A percentile compares a stretch with the other conserved stretches of the same genome.
Conservation (phyloP, 1,140 invertebrate genomes). For the Drosophila leontia region DNA sequence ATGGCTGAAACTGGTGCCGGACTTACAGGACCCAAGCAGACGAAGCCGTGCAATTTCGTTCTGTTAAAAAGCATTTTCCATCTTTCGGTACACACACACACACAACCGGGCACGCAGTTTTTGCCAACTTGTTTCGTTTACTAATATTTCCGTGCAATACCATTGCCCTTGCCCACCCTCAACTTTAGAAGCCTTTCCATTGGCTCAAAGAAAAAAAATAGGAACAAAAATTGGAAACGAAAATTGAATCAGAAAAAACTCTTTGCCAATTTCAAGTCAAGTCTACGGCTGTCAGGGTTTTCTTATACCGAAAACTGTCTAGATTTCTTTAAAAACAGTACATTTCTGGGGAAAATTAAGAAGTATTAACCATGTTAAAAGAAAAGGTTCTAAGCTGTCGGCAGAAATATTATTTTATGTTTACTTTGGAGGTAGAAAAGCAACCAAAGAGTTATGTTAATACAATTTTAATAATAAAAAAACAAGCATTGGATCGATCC, state of each 20-base stretch:
- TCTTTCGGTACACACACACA: constrained; percentile 49
- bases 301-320: background rate
- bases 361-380: background rate
- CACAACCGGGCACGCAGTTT: constrained; percentile 25
- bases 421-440: background rate
- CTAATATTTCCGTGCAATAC: constrained; percentile 63
- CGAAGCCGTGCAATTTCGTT: constrained; percentile 32
- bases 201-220: background rate
- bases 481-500: too few species aligned
- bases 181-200: constrained; percentile 53
- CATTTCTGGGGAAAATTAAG: background rate
- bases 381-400: background rate
- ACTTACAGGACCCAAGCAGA: constrained; percentile 23
- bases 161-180: constrained; percentile 9
- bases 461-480: too few species aligned
- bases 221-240: constrained; percentile 22
- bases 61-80: constrained; percentile 72
- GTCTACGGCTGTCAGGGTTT: background rate
- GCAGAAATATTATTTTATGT: background rate
- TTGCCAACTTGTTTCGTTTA: constrained; percentile 57
- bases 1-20: constrained; percentile 15
- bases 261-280: constrained; percentile 33
- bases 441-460: background rate
- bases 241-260: constrained; percentile 43
- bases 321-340: background rate